Evolutionary conservation across 2,888 invertebrate genomes (phyloP), one percentile per base, ranked within the genome.

Genomic region (Synanthedon myopaeformis): DNA sequence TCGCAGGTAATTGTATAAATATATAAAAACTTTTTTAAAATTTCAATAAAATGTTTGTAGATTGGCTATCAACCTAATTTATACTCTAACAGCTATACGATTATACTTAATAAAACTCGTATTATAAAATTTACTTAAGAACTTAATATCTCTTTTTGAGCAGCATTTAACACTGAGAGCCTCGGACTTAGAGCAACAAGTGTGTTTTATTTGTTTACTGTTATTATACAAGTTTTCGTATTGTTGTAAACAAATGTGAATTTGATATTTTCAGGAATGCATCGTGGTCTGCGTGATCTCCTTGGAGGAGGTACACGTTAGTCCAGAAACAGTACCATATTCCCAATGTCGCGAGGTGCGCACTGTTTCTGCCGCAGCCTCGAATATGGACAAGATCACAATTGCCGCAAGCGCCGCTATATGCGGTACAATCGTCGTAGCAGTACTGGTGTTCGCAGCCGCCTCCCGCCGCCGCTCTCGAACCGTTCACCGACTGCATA

Each of bases 301-400:
- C 54, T 84, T 96, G 62, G 96, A 96, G 82, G 96, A 96, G 76
- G 91, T 93, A 56, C 93, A 94, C 79, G 92, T 95, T n/a, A 94
- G 93, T 54, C 95, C 96, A 42, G 94, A 95, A 66, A 93, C 92
- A 60, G 95, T 96, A 58, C 96, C 95, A 52, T 94, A 93, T 82
- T 89, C 90, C 57, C 96, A 95, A 80, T 97, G 97, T 71, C 91
- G 95, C 53, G 97, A 97, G 84, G 94, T 96, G 55, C 92, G 96
- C 58, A 96, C 96, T 3, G 94, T 94, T 51, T 91, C 93, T 51
- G 92, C 94, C 14, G 92, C 94, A 51, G 92, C 94, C 53, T 94
- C 95, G 54, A 95, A 96, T 82, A 96, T 96, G 94, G 97, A 97
- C 85, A 96, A 96, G 81, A 96, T 97, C 70, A 96, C 97, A 53